Evolutionary conservation across 1,140 invertebrate species (phyloP), one percentile per base, ranked within the genome.

Genomic region (Pararge aegeria): DNA sequence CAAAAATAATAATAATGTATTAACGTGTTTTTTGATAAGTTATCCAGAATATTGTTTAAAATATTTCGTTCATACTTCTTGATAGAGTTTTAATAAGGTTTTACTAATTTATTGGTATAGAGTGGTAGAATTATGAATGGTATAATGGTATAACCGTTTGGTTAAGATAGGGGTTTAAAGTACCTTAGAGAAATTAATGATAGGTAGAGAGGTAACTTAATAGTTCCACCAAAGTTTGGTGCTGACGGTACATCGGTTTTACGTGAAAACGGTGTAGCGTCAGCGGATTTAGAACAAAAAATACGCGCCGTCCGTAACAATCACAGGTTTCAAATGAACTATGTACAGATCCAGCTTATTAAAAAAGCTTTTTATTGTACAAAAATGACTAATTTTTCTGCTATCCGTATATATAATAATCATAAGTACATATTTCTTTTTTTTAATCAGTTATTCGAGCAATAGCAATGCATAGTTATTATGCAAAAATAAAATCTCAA

Each of bases 1-100:
- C 51, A 59, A 54, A 52, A 30, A 19, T 64, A 24, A 30, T 55
- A 27, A 46, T 54, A 34, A 51, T 50, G 27, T 66, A 58, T 63
- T 56, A 63, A 59, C 34, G 61, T 64, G 66, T 71, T 69, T 7
- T 82, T 80, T 81, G 44, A 87, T 89, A 87, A 87, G 87, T 89
- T 89, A 89, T 87, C 87, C 87, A 89, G 87, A 89, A 89, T 87
- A 83, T 77, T 89, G 86, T 86, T 79, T 78, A 52, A 53, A 53
- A 34, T 10, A 10, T 56, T 30, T 38, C 27, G 50, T 55, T 55
- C 18, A 9, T 50, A 27, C 20, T 62, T 37, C 38, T 49, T 24
- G 18, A 50, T 55, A 59, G 18, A 59, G 65, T 62, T 68, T 74
- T 61, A 55, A 55, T 55, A 51, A 49, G 46, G n/a, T 55, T n/a